Percentiles rank a stretch among this genome's conserved stretches.
These are phyloP conservation scores for Diachasma alloeum DNA, from an alignment of 1,140 invertebrate species.

Conservation along the genomic window DNA sequence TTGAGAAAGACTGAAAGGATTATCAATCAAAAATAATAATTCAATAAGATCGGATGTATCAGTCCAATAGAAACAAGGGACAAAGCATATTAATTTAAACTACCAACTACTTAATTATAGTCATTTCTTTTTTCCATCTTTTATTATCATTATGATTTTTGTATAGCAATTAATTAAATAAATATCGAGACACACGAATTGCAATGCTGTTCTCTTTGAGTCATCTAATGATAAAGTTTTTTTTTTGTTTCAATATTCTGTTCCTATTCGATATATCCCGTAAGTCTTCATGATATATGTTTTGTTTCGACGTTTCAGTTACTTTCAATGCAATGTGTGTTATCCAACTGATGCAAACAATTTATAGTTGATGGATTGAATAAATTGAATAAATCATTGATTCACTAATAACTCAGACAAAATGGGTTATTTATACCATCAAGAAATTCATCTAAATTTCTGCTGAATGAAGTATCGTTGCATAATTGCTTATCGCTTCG, in stretches of 20 bases:
- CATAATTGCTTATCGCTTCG: not conserved
- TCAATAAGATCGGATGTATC: slow-evolving; percentile 7
- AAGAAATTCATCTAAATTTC: not conserved
- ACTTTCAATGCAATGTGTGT: slow-evolving; percentile 27
- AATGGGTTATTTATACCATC: not conserved
- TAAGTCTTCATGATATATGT: slow-evolving; percentile 40
- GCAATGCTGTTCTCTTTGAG: slow-evolving; percentile 27
- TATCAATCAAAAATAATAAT: not conserved
- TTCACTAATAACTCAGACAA: not conserved
- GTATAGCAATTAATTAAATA: slow-evolving; percentile 47
- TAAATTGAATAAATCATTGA: not conserved
- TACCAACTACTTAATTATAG: slow-evolving; percentile 26
- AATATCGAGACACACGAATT: slow-evolving; percentile 49
- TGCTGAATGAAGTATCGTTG: not conserved
- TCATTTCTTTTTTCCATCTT: slow-evolving; percentile 22
- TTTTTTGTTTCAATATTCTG: slow-evolving; percentile 16
- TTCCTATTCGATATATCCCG: slow-evolving; percentile 39
- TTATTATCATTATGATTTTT: slow-evolving; percentile 14
- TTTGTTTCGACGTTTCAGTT: slow-evolving; percentile 24
- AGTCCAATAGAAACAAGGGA: slow-evolving; percentile 47
- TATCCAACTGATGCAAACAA: no score
- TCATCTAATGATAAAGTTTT: slow-evolving; percentile 27
- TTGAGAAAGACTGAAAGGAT: not conserved
- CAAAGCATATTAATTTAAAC: slow-evolving; percentile 40
- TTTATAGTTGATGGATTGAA: not conserved